phyloP scores from a whole-genome alignment of 2,113 vertebrate species.

The Chaetodon trifascialis region DNA sequence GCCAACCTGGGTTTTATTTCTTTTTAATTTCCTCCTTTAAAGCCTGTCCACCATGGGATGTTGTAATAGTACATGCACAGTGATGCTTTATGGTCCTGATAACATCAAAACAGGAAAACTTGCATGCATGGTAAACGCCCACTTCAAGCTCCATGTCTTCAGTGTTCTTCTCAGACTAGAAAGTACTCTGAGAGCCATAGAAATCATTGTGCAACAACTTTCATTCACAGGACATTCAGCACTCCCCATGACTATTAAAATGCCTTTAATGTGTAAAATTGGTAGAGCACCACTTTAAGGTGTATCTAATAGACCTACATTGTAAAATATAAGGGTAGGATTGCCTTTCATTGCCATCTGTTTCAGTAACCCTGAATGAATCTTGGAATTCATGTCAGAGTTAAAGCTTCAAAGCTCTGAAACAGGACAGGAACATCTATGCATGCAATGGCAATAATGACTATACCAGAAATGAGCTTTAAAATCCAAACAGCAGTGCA shows the following conservation, averaged over 20 bases:
- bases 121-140: background rate
- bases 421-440: background rate
- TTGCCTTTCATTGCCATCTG: background rate
- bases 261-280: background rate
- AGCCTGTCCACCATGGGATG: background rate
- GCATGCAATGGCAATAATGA: background rate
- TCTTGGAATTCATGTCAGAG: background rate
- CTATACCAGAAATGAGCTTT: background rate
- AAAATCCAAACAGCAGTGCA: slow-evolving; percentile 19
- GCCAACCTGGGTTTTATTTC: no score
- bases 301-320: background rate
- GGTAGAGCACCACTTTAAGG: background rate
- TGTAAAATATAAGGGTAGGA: background rate
- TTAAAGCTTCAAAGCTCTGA: background rate
- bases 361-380: background rate
- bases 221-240: background rate
- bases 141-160: background rate
- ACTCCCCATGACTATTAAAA: background rate
- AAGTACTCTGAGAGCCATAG: no score
- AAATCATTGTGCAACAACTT: background rate
- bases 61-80: background rate
- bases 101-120: background rate
- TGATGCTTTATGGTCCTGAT: background rate
- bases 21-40: no score
- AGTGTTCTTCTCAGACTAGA: background rate